These are phyloP conservation scores for Flexamia atlantica DNA, from an alignment of 2,888 invertebrate species.

Conservation along the genomic window DNA sequence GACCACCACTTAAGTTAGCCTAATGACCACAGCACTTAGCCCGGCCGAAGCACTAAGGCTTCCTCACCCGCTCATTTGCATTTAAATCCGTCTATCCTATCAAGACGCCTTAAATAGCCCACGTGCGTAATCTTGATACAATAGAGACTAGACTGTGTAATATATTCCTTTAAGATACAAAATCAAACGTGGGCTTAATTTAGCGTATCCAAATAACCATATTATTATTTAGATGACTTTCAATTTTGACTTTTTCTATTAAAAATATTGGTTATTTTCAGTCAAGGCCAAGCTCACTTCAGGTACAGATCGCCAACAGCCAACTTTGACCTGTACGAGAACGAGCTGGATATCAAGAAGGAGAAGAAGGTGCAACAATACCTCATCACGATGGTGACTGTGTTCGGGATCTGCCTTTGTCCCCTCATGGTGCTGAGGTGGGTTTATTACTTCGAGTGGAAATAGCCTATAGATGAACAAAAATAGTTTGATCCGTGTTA, in stretches of 20 bases:
- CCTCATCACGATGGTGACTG: conserved; percentile 81
- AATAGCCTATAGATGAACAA: too few relatives aligned
- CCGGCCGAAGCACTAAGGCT: neutral
- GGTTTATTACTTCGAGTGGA: conserved; percentile 55
- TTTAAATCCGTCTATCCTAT: neutral
- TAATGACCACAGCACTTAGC: neutral
- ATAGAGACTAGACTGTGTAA: neutral
- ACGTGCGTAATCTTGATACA: neutral
- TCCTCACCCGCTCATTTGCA: neutral
- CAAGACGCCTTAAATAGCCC: neutral
- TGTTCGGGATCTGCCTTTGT: conserved; percentile 82
- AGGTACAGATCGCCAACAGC: conserved; percentile 66
- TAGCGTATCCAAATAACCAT: too few relatives aligned
- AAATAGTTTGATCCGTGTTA: too few relatives aligned
- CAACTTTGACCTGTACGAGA: conserved; percentile 76
- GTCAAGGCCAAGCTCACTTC: conserved; percentile 67
- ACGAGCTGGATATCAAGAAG: conserved; percentile 78
- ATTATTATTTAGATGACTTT: too few relatives aligned
- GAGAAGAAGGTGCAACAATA: conserved; percentile 84
- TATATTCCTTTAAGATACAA: too few relatives aligned
- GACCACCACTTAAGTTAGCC: too few relatives aligned
- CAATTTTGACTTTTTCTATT: too few relatives aligned
- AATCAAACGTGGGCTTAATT: too few relatives aligned
- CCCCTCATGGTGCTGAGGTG: conserved; percentile 80
- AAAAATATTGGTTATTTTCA: conserved; percentile 50